These are phyloP conservation scores for Hormiphora californensis DNA, from an alignment of 37 sponge, comb jelly and placozoan species.

Conservation along the genomic window DNA sequence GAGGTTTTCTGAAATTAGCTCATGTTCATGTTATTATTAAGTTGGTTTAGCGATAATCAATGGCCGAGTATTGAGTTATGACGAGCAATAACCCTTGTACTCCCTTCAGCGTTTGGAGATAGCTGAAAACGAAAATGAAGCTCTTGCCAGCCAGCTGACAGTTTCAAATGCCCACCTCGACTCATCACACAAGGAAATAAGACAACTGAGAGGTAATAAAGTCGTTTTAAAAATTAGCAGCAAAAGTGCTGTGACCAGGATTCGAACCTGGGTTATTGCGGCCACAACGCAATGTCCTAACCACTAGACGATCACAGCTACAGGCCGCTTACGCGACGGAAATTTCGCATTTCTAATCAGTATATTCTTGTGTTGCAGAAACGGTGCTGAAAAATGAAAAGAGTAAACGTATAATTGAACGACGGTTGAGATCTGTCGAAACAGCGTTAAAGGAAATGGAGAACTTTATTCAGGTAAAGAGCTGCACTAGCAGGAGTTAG, in stretches of 20 bases:
- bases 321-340: neutral
- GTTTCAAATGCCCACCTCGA: neutral
- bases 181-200: neutral
- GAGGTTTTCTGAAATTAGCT: too few species aligned
- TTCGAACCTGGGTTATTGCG: constrained; percentile 39
- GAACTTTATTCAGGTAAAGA: constrained; percentile 1
- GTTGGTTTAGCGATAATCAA: too few species aligned
- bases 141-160: neutral
- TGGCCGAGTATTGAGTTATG: too few species aligned
- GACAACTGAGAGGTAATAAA: constrained; percentile 34
- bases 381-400: neutral
- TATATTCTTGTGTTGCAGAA: neutral
- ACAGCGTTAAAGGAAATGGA: neutral
- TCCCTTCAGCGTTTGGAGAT: neutral
- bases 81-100: too few species aligned
- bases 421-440: neutral
- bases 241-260: constrained; percentile 52
- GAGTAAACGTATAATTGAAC: constrained; percentile 5
- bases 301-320: constrained; percentile 29
- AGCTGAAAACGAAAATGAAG: neutral
- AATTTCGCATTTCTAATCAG: neutral
- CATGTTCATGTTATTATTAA: too few species aligned
- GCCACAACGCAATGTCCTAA: constrained; percentile 22
- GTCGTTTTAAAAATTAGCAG: too few species aligned
- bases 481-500: too few species aligned